These are phyloP conservation scores for Miichthys miiuy DNA, from an alignment of 2,797 vertebrate genomes.

Conservation along the genomic window DNA sequence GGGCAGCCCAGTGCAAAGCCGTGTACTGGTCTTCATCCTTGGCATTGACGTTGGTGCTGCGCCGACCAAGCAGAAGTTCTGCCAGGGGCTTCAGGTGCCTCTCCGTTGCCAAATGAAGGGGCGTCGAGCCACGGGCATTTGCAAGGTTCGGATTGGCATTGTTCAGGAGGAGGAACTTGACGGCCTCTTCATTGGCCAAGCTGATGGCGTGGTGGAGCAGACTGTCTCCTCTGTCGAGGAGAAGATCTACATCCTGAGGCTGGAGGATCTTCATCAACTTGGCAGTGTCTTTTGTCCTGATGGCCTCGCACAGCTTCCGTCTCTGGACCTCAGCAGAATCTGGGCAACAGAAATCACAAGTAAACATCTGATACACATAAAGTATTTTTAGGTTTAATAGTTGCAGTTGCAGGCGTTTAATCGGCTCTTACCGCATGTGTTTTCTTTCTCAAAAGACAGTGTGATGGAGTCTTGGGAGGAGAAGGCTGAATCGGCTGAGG, in stretches of 20 bases:
- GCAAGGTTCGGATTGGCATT: conserved; percentile 93
- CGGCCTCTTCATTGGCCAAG: conserved; percentile 93
- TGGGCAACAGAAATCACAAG: conserved; percentile 51
- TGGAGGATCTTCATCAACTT: conserved; percentile 99
- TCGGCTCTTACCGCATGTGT: conserved; percentile 84
- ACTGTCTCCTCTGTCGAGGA: conserved; percentile 90
- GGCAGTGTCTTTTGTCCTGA: conserved; percentile 91
- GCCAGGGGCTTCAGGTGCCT: conserved; percentile 88
- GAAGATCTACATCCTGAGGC: conserved; percentile 96
- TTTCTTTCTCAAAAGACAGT: conserved; percentile 94
- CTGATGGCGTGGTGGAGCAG: conserved; percentile 93
- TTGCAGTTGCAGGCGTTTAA: neutral
- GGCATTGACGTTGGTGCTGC: conserved; percentile 92
- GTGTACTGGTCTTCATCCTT: conserved; percentile 98
- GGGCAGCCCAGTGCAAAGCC: conserved; percentile 95
- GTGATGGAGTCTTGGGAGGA: conserved; percentile 97
- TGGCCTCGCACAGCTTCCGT: conserved; percentile 93
- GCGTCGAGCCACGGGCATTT: conserved; percentile 90
- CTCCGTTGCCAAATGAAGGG: conserved; percentile 94
- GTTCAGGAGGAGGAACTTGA: conserved; percentile 95
- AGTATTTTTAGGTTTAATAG: neutral
- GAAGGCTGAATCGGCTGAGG: conserved; percentile 97
- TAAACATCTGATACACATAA: neutral
- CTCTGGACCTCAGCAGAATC: conserved; percentile 94
- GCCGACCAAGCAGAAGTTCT: conserved; percentile 91